Percentiles rank a stretch among this genome's conserved stretches.
phyloP scores from a whole-genome alignment of 2,797 vertebrate species.

The Melopsittacus undulatus region DNA sequence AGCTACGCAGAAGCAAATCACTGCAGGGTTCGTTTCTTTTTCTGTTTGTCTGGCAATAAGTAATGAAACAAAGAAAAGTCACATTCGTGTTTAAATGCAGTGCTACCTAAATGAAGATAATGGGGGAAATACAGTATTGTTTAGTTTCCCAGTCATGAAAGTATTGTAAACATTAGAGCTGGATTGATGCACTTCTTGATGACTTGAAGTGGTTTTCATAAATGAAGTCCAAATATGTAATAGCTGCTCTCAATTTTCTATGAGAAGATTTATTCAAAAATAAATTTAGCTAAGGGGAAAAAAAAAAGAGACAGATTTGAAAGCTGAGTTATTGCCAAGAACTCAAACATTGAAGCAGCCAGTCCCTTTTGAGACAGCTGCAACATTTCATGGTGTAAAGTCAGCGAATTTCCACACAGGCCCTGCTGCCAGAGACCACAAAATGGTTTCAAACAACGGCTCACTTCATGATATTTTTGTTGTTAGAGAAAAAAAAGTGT shows the following conservation, averaged over 20 bases:
- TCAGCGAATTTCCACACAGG: constrained; percentile 95
- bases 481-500: constrained; percentile 73
- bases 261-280: constrained; percentile 82
- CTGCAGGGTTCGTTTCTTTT: not conserved
- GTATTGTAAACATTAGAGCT: constrained; percentile 66
- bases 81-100: constrained; percentile 58
- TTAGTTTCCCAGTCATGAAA: constrained; percentile 68
- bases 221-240: constrained; percentile 77
- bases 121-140: constrained; percentile 66
- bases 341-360: constrained; percentile 78
- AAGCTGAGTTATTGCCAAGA: constrained; percentile 81
- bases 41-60: not conserved
- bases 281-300: constrained; percentile 78
- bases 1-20: not conserved
- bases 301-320: constrained; percentile 75
- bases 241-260: constrained; percentile 79
- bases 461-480: constrained; percentile 84
- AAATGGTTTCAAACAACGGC: constrained; percentile 91
- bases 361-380: constrained; percentile 89
- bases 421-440: constrained; percentile 92
- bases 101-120: constrained; percentile 76
- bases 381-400: constrained; percentile 91
- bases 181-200: constrained; percentile 68
- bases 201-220: constrained; percentile 73
- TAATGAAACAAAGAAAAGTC: not conserved